Base-by-base conservation (phyloP, 2,113 vertebrate species). In the Carlito syrichta region DNA sequence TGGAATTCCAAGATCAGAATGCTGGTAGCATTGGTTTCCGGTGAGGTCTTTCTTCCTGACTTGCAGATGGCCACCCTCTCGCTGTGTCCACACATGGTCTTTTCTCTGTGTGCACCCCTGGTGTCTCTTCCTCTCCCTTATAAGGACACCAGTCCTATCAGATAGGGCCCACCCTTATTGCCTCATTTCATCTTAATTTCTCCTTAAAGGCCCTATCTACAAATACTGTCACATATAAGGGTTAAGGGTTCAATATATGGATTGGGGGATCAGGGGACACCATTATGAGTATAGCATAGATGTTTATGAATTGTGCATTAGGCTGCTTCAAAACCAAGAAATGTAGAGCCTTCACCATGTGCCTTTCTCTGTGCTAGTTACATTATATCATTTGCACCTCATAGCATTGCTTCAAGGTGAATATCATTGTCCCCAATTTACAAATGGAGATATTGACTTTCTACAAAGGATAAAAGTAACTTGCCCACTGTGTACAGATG, bases 81-180 rank as follows among this genome's bases (percentile, higher is more conserved):
- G 2, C 6, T 56, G 8, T 1, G 1, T 32, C 58, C 60, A 58
- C 68, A 22, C 0, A 0, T 27, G n/a, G 20, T n/a, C 25, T 81
- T 74, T 68, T 52, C 40, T 86, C 40, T 8, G 1, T 69, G 30
- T 7, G 0, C 0, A 0, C 32, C n/a, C 20, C 8, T 12, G 14
- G 14, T 38, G 13, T 73, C 68, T 58, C 38, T 48, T 62, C 50
- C 38, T 81, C n/a, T 63, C 43, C 43, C 22, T 62, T 68, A 20
- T 3, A 43, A 63, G 40, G 45, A 35, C 30, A 38, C 7, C 19
- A 62, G 40, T 78, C 43, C 43, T 73, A 8, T 38, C 45, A 48
- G 78, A 38, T 40, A 60, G 6, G 17, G 6, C 69, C 32, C 52
- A 32, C 35, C 20, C 8, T 62, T 81, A 38, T 48, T 30, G 45